Percentiles rank a stretch among this genome's conserved stretches.
phyloP scores from a whole-genome alignment of 2,797 vertebrate genomes.

The Furcifer pardalis region DNA sequence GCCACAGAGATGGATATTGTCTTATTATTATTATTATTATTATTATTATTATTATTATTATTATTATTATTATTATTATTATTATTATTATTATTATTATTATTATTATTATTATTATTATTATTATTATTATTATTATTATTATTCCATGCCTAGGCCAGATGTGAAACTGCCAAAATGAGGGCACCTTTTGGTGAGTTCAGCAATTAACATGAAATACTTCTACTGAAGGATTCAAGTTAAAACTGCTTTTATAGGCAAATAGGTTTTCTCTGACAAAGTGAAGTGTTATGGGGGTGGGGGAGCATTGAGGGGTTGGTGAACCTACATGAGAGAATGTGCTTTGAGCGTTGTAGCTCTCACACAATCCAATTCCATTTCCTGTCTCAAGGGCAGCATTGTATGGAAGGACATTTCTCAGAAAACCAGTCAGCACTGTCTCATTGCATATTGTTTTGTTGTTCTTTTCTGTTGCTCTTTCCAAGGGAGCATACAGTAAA shows the following conservation, averaged over 20 bases:
- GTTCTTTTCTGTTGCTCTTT: constrained; percentile 18
- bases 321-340: constrained; percentile 43
- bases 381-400: constrained; percentile 44
- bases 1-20: constrained; percentile 36
- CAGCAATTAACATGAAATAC: constrained; percentile 41
- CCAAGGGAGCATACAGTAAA: constrained; percentile 21
- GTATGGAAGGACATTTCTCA: background rate
- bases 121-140: no score
- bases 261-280: constrained; percentile 42
- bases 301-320: background rate
- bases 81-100: no score
- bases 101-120: no score
- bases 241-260: constrained; percentile 1
- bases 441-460: constrained; percentile 24
- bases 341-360: constrained; percentile 42
- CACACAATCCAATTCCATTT: constrained; percentile 54
- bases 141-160: no score
- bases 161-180: no score
- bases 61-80: no score
- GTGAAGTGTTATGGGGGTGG: background rate
- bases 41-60: no score
- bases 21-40: no score
- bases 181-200: no score
- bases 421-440: constrained; percentile 45
- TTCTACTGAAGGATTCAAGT: constrained; percentile 10